Evolutionary conservation across 2,888 invertebrate species (phyloP).

Genomic region (Tuta absoluta): DNA sequence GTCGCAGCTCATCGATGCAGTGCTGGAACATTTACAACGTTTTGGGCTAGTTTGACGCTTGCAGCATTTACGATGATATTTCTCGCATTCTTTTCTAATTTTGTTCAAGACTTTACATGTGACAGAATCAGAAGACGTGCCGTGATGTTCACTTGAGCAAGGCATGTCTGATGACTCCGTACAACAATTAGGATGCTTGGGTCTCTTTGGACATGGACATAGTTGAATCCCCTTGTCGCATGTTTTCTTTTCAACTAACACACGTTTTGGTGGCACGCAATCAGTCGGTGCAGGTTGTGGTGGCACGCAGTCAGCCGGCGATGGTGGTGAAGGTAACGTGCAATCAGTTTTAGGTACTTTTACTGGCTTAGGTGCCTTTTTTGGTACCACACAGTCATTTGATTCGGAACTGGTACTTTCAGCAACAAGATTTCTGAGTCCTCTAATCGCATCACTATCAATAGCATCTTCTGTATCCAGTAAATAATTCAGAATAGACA

Average conservation of each 20-base stretch:
- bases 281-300: neutral
- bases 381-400: neutral
- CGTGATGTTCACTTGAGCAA: conserved; percentile 58
- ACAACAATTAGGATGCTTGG: conserved; percentile 39
- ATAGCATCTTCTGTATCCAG: conserved; percentile 68
- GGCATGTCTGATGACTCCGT: conserved; percentile 59
- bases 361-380: neutral
- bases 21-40: conserved; percentile 63
- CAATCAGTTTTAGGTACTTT: neutral
- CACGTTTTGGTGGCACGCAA: neutral
- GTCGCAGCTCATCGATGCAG: conserved; percentile 64
- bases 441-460: conserved; percentile 38
- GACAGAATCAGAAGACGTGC: conserved; percentile 65
- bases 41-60: conserved; percentile 45
- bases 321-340: neutral
- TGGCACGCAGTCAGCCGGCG: neutral
- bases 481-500: conserved; percentile 66
- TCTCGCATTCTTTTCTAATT: conserved; percentile 71
- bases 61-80: conserved; percentile 65
- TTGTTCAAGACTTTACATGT: conserved; percentile 67
- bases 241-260: neutral
- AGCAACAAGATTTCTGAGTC: neutral
- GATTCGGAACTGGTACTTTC: conserved; percentile 14
- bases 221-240: conserved; percentile 55
- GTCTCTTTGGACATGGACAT: conserved; percentile 41